Evolutionary conservation across 2,888 invertebrate species (phyloP).

Genomic region (Noctua pronuba): DNA sequence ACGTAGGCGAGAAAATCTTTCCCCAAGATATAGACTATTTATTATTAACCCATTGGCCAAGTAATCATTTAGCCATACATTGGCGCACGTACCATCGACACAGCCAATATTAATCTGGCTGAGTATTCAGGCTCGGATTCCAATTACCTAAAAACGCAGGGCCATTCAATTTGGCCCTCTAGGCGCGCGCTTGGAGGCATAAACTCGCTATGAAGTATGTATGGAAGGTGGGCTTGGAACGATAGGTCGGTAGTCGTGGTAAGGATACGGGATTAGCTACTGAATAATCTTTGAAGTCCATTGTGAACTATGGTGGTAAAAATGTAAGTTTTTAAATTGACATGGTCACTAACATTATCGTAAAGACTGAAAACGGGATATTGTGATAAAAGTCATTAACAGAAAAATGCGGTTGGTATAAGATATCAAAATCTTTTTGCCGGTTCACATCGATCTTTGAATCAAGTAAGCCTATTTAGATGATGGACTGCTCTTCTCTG

Average conservation of each 20-base stretch:
- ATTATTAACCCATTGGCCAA: conserved; percentile 56
- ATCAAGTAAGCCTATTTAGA: not conserved
- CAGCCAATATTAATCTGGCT: conserved; percentile 71
- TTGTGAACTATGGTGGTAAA: too few relatives aligned
- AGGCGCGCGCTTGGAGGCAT: conserved; percentile 64
- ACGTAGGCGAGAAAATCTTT: conserved; percentile 6
- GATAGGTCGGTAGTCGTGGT: conserved; percentile 38
- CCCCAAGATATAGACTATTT: conserved; percentile 16
- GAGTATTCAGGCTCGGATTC: conserved; percentile 68
- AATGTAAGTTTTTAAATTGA: too few relatives aligned
- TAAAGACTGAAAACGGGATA: too few relatives aligned
- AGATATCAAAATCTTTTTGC: not conserved
- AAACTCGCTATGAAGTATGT: conserved; percentile 70
- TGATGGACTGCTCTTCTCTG: not conserved
- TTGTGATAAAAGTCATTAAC: not conserved
- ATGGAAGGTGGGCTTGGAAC: conserved; percentile 59
- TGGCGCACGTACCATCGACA: conserved; percentile 49
- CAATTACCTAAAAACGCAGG: conserved; percentile 80
- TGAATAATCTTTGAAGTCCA: not conserved
- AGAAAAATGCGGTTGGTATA: not conserved
- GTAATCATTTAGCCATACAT: conserved; percentile 60
- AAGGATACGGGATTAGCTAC: conserved; percentile 21
- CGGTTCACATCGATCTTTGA: not conserved
- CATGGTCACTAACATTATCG: too few relatives aligned
- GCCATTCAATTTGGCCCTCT: conserved; percentile 77